Evolutionary conservation across 2,888 invertebrate species (phyloP).

Genomic region (Phasia obesa): DNA sequence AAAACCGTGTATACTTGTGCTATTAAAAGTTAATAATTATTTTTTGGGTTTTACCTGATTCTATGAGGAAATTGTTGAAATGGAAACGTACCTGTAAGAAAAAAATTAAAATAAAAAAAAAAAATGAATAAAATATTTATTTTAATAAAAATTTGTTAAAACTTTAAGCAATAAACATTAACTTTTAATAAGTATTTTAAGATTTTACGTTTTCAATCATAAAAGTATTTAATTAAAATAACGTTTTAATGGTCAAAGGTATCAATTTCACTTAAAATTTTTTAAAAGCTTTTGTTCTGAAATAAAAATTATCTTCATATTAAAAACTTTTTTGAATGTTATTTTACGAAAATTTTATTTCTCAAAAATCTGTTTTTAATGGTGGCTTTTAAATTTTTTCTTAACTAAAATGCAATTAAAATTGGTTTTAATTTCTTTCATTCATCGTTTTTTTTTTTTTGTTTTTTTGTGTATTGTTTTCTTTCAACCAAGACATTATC

Average conservation of each 20-base stretch:
- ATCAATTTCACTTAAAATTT: not conserved
- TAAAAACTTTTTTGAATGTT: not conserved
- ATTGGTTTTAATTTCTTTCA: slow-evolving; percentile 34
- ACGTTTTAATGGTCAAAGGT: not conserved
- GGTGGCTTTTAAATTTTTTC: slow-evolving; percentile 27
- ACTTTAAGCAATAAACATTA: not conserved
- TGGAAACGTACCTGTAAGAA: slow-evolving; percentile 19
- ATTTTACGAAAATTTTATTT: not conserved
- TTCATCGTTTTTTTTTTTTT: not conserved
- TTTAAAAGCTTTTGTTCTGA: not conserved
- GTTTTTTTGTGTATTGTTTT: not conserved
- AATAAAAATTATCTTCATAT: not conserved
- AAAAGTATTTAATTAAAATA: slow-evolving; percentile 1
- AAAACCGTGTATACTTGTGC: no score
- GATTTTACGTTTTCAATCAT: not conserved
- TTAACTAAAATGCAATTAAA: slow-evolving; percentile 32
- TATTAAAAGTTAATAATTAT: no score
- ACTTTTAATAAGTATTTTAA: not conserved
- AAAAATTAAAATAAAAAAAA: not conserved
- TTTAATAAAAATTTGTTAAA: not conserved
- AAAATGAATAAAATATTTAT: not conserved
- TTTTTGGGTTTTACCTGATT: no score
- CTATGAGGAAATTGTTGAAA: not conserved
- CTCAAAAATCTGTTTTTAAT: slow-evolving; percentile 50
- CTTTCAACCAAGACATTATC: slow-evolving; percentile 30